Evolutionary conservation across 1,140 invertebrate species (phyloP).

Genomic region (Odontomachus brunneus): DNA sequence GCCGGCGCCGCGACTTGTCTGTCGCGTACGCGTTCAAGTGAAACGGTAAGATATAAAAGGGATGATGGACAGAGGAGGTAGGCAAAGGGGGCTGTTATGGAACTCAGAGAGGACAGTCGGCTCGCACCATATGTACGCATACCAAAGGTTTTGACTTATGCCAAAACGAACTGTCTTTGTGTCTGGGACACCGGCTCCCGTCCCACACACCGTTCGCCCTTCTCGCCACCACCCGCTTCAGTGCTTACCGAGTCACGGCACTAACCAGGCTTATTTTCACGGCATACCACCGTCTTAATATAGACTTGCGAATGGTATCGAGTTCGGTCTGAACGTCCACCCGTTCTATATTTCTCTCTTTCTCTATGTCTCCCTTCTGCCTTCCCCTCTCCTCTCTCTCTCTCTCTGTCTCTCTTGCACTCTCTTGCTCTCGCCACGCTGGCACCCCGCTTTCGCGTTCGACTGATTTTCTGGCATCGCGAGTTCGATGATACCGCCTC

Average conservation of each 20-base stretch:
- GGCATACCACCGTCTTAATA: slow-evolving; percentile 79
- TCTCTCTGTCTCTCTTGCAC: slow-evolving; percentile 2
- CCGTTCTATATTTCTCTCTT: slow-evolving; percentile 40
- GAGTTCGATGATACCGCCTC: slow-evolving; percentile 63
- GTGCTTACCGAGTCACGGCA: slow-evolving; percentile 54
- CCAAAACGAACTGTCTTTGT: slow-evolving; percentile 84
- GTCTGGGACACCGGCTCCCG: slow-evolving; percentile 67
- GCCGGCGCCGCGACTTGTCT: slow-evolving; percentile 24
- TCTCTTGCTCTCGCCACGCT: background rate
- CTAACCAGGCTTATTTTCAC: slow-evolving; percentile 77
- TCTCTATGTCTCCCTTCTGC: background rate
- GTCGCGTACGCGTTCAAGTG: slow-evolving; percentile 63
- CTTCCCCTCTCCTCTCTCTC: background rate
- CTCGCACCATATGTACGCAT: slow-evolving; percentile 76
- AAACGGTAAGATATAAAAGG: slow-evolving; percentile 34
- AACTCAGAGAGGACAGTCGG: slow-evolving; percentile 39
- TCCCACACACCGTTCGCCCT: slow-evolving; percentile 11
- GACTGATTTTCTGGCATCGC: slow-evolving; percentile 61
- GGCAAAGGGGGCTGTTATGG: slow-evolving; percentile 46
- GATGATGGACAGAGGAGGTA: background rate
- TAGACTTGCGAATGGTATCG: slow-evolving; percentile 79
- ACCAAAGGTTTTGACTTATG: slow-evolving; percentile 84
- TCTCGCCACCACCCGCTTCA: slow-evolving; percentile 31
- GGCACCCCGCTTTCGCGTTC: slow-evolving; percentile 36
- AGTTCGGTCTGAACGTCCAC: slow-evolving; percentile 75